Evolutionary conservation across 1,140 invertebrate genomes (phyloP).

Genomic region (Acromyrmex echinatior): DNA sequence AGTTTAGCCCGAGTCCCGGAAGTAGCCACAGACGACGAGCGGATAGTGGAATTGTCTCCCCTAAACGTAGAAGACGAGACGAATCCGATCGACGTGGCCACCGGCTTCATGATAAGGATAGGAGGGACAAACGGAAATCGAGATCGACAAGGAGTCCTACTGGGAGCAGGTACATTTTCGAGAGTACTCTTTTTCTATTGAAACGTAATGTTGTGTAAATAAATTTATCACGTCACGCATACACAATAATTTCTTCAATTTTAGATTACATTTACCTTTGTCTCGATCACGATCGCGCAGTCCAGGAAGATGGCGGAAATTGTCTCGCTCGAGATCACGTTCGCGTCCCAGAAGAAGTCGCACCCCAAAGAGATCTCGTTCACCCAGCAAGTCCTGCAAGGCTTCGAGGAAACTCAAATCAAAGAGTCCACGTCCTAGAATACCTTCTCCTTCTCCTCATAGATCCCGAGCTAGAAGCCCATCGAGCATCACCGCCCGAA

Average conservation of each 20-base stretch:
- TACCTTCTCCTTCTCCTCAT: slow-evolving; percentile 83
- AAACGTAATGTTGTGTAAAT: not conserved
- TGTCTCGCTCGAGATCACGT: slow-evolving; percentile 82
- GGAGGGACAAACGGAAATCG: slow-evolving; percentile 84
- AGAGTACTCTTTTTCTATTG: not conserved
- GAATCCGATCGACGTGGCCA: slow-evolving; percentile 84
- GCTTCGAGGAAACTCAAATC: slow-evolving; percentile 83
- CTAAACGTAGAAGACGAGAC: slow-evolving; percentile 83
- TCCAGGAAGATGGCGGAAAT: slow-evolving; percentile 82
- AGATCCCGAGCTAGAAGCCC: slow-evolving; percentile 82
- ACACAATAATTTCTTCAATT: not conserved
- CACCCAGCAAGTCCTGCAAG: slow-evolving; percentile 82
- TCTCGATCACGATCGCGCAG: slow-evolving; percentile 85
- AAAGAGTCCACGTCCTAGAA: slow-evolving; percentile 83
- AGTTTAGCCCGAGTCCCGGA: slow-evolving; percentile 79
- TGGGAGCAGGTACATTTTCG: slow-evolving; percentile 72
- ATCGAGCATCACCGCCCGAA: slow-evolving; percentile 86
- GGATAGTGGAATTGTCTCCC: slow-evolving; percentile 76
- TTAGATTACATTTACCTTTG: slow-evolving; percentile 78
- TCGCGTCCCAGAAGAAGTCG: slow-evolving; percentile 82
- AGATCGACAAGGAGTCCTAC: slow-evolving; percentile 80
- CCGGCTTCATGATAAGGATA: slow-evolving; percentile 83
- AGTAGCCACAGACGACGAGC: slow-evolving; percentile 76
- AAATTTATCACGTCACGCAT: not conserved
- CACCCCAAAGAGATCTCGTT: slow-evolving; percentile 85